Evolutionary conservation across 2,888 invertebrate genomes (phyloP).

Genomic region (Odontocerum albicorne): DNA sequence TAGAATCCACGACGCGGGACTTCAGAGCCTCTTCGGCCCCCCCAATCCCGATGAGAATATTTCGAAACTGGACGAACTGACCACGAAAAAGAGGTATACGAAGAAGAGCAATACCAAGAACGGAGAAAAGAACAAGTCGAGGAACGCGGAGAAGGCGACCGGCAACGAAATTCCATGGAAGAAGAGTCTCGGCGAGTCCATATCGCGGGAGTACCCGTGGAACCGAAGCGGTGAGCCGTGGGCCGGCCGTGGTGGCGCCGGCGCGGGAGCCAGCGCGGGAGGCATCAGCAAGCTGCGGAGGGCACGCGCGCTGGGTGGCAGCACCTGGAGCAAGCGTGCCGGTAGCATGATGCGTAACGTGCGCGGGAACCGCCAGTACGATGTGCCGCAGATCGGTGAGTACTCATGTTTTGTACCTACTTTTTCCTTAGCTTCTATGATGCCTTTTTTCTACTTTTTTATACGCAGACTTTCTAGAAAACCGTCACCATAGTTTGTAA

Average conservation of each 20-base stretch:
- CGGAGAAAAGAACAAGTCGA: constrained; percentile 28
- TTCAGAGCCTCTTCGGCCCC: constrained; percentile 35
- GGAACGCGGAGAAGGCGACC: constrained; percentile 25
- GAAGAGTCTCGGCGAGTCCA: constrained; percentile 43
- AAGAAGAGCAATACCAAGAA: constrained; percentile 40
- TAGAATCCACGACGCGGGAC: constrained; percentile 35
- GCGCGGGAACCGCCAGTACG: constrained; percentile 76
- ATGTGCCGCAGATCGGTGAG: constrained; percentile 86
- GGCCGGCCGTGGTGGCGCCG: constrained; percentile 28
- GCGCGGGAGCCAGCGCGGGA: constrained; percentile 25
- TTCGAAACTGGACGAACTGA: constrained; percentile 43
- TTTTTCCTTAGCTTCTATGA: too few relatives aligned
- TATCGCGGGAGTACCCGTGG: constrained; percentile 34
- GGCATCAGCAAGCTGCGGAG: constrained; percentile 33
- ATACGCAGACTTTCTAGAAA: too few relatives aligned
- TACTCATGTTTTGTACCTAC: too few relatives aligned
- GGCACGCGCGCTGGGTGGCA: constrained; percentile 24
- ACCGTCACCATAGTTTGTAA: too few relatives aligned
- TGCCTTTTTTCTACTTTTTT: too few relatives aligned
- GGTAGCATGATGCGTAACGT: constrained; percentile 68
- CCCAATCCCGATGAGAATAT: constrained; percentile 35
- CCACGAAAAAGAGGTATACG: constrained; percentile 42
- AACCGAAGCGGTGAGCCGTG: constrained; percentile 35
- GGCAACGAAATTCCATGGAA: constrained; percentile 37
- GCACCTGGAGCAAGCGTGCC: constrained; percentile 46